phyloP scores from a whole-genome alignment of 2,888 invertebrate species.

The Microplitis deprimator region DNA sequence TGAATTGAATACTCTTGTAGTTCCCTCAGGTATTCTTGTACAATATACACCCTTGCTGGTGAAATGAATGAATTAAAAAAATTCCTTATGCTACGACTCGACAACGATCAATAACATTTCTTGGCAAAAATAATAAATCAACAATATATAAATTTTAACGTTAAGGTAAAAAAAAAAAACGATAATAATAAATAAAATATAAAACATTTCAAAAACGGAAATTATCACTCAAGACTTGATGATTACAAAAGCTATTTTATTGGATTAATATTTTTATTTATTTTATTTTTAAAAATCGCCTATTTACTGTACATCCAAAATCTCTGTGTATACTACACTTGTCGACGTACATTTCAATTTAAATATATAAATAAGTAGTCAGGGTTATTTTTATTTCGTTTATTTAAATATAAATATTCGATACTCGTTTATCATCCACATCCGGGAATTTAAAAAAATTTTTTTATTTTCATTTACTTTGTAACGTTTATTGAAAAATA shows the following conservation, averaged over 20 bases:
- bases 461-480: background rate
- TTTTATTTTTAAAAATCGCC: constrained; percentile 2
- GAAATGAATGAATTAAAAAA: constrained; percentile 14
- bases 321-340: constrained; percentile 3
- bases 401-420: constrained; percentile 13
- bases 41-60: constrained; percentile 13
- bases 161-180: background rate
- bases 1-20: constrained; percentile 32
- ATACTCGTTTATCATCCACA: constrained; percentile 24
- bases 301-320: constrained; percentile 16
- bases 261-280: background rate
- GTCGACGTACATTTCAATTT: constrained; percentile 14
- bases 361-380: background rate
- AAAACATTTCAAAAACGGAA: background rate
- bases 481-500: constrained; percentile 28
- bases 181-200: background rate
- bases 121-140: constrained; percentile 3
- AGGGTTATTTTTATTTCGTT: constrained; percentile 26
- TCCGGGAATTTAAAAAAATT: constrained; percentile 4
- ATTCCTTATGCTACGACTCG: background rate
- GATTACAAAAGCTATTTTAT: background rate
- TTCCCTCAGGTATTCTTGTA: constrained; percentile 29
- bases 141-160: background rate
- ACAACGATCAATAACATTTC: background rate
- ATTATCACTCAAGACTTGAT: background rate